Evolutionary conservation across 2,113 vertebrate genomes (phyloP), one percentile per base, ranked within the genome.

Genomic region (Thamnophis sirtalis): DNA sequence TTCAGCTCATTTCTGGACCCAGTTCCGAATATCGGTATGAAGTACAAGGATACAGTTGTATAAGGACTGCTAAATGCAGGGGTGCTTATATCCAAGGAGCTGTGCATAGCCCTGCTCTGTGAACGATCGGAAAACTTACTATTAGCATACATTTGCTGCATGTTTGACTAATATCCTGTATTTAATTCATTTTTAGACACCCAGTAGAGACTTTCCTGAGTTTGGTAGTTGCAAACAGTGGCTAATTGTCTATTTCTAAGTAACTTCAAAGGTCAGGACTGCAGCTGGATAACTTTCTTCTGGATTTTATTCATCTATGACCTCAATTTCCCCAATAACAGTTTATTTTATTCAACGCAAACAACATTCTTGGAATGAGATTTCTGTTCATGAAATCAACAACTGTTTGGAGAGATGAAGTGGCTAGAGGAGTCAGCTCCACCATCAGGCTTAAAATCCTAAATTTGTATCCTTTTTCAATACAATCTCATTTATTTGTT

Each of bases 291-390:
- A 4, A 33, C 17, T 55, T 92, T 91, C 60, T 88, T 91, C 90
- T 73, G 1, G 91, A 94, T 93, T 84, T 50, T 15, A 8, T 92
- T 94, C 92, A 92, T 60, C 91, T 92, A 91, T 9, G 93, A 93
- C 93, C 87, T 92, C 91, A 86, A 28, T 68, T 53, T 73, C 54
- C 56, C 38, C 26, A 84, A 93, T 11, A 1, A 0, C 5, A 33
- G 15, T 10, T 48, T 80, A 48, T 93, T 94, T 96, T 95, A 93
- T 94, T 93, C 89, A 94, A 95, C 93, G 94, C 96, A 96, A 96
- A 95, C 92, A 96, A 94, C 96, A 96, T 97, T 96, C 95, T 94
- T 96, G 94, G 96, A 89, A 0, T 0, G 24, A 91, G 93, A 93
- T 93, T 92, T 95, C 91, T 97, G 94, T 88, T 95, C 63, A 54